A percentile compares a stretch with the other conserved stretches of the same genome.
These are phyloP conservation scores for Thermophis baileyi DNA, from an alignment of 2,113 vertebrate species.

Conservation along the genomic window DNA sequence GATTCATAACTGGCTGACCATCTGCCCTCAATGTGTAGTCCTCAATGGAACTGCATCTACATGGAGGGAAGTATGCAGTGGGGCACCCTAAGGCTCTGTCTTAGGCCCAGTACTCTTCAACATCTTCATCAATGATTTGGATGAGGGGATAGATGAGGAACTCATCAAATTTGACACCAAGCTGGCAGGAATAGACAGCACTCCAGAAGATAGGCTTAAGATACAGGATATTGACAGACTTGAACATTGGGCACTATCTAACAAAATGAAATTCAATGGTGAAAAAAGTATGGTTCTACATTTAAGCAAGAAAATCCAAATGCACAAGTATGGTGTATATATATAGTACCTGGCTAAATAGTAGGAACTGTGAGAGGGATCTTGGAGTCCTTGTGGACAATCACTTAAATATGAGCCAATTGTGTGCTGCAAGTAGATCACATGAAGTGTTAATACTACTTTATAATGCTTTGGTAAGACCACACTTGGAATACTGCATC, in stretches of 20 bases:
- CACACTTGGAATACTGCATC: too few relatives aligned
- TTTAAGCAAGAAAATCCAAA: not conserved
- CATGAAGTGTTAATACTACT: too few relatives aligned
- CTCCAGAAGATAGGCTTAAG: not conserved
- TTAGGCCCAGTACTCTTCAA: not conserved
- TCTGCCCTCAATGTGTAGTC: not conserved
- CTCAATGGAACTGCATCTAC: not conserved
- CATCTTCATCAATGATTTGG: not conserved
- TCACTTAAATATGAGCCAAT: too few relatives aligned
- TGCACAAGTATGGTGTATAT: too few relatives aligned
- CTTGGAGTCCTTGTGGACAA: too few relatives aligned
- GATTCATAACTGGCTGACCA: not conserved
- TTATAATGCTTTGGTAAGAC: too few relatives aligned
- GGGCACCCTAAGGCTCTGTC: not conserved
- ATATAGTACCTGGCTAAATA: too few relatives aligned
- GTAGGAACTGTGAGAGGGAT: too few relatives aligned
- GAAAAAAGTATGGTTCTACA: too few relatives aligned
- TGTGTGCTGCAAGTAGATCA: too few relatives aligned
- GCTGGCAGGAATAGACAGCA: not conserved
- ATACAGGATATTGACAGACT: not conserved
- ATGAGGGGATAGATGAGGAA: not conserved
- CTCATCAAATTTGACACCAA: not conserved
- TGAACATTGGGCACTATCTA: not conserved
- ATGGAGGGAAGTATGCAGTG: not conserved
- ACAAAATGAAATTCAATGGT: not conserved